These are phyloP conservation scores for Falco rusticolus DNA, from an alignment of 2,797 vertebrate species.

Conservation along the genomic window DNA sequence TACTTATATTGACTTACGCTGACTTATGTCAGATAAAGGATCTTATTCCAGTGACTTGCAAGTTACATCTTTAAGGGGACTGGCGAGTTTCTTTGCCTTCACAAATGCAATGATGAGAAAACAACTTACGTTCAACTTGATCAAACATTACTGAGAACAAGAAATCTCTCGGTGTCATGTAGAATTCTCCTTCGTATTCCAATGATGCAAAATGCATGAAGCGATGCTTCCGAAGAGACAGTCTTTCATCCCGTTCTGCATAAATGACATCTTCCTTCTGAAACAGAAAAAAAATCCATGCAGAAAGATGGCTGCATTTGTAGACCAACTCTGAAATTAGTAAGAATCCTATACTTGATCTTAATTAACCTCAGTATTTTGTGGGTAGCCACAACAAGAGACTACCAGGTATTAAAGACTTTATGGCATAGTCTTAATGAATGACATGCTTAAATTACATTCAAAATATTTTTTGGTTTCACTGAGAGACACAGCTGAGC, in stretches of 20 bases:
- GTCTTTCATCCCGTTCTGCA: constrained; percentile 59
- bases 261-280: constrained; percentile 65
- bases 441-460: neutral
- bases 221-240: constrained; percentile 85
- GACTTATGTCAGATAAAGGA: neutral
- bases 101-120: neutral
- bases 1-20: too few relatives aligned
- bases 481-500: neutral
- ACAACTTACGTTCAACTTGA: constrained; percentile 86
- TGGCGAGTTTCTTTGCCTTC: neutral
- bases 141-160: constrained; percentile 94
- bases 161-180: constrained; percentile 98
- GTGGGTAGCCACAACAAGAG: neutral
- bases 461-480: neutral
- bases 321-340: neutral
- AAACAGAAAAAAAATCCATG: constrained; percentile 42
- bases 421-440: neutral
- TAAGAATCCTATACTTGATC: neutral
- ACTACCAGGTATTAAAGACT: neutral
- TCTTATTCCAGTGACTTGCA: neutral
- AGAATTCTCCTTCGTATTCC: constrained; percentile 86
- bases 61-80: neutral
- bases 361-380: neutral
- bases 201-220: constrained; percentile 92
- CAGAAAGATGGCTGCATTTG: neutral